phyloP scores from a whole-genome alignment of 92 coral and sea anemone species.

The Montipora capitata region DNA sequence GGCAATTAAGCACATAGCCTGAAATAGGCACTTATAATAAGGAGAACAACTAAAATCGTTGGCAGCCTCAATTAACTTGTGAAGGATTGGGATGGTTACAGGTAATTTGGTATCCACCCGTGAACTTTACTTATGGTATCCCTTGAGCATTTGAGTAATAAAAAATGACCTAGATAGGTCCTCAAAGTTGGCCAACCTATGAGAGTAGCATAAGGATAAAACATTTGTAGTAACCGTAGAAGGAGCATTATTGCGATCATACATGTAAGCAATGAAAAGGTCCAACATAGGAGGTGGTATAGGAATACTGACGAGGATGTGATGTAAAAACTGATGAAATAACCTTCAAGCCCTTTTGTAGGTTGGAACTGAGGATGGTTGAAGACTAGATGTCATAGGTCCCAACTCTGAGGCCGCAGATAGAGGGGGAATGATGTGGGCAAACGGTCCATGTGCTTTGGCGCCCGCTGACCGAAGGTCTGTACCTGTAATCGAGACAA shows the following conservation, averaged over 20 bases:
- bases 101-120: conserved; percentile 61
- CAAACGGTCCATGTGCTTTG: conserved; percentile 11
- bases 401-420: conserved; percentile 75
- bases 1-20: conserved; percentile 18
- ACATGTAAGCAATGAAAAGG: conserved; percentile 74
- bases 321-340: conserved; percentile 45
- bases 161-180: conserved; percentile 56
- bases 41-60: background rate
- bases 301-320: background rate
- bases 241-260: conserved; percentile 55
- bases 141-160: conserved; percentile 66
- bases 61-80: background rate
- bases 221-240: conserved; percentile 62
- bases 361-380: conserved; percentile 70
- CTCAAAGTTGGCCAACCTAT: conserved; percentile 27
- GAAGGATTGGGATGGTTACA: conserved; percentile 58
- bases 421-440: conserved; percentile 60
- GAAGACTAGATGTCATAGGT: conserved; percentile 54
- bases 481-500: conserved; percentile 72
- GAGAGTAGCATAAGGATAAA: conserved; percentile 67
- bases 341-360: conserved; percentile 70
- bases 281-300: conserved; percentile 64
- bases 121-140: conserved; percentile 57
- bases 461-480: conserved; percentile 34
- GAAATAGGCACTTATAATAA: background rate